phyloP scores from a whole-genome alignment of 2,113 vertebrate species.

The Notarius quadriscutis region DNA sequence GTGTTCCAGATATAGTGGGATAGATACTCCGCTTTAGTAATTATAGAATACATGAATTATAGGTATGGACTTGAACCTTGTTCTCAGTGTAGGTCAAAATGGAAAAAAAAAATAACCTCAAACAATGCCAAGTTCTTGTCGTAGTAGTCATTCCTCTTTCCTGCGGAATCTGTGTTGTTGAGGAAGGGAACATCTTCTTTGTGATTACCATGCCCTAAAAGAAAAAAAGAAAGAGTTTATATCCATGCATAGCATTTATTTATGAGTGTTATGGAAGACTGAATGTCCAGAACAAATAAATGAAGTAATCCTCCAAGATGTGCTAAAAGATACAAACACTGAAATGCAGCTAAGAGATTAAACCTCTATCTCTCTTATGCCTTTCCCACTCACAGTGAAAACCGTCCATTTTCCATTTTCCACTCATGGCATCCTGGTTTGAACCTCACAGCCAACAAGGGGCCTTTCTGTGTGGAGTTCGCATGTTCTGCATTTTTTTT shows the following conservation, averaged over 20 bases:
- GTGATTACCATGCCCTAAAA: slow-evolving; percentile 86
- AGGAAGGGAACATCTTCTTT: slow-evolving; percentile 95
- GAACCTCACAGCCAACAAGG: too few relatives aligned
- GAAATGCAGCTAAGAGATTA: not conserved
- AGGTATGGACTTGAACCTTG: not conserved
- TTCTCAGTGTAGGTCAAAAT: not conserved
- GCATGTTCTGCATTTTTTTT: too few relatives aligned
- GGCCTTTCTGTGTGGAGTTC: too few relatives aligned
- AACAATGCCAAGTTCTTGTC: slow-evolving; percentile 95
- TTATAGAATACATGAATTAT: not conserved
- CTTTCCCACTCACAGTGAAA: too few relatives aligned
- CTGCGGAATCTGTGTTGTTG: slow-evolving; percentile 73
- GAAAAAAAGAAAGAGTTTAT: not conserved
- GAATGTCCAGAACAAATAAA: slow-evolving; percentile 5
- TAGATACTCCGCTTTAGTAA: not conserved
- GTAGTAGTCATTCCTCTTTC: slow-evolving; percentile 89
- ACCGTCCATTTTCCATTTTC: too few relatives aligned
- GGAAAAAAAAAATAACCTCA: slow-evolving; percentile 76
- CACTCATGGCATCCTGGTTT: too few relatives aligned
- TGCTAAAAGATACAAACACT: not conserved
- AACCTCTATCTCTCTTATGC: not conserved
- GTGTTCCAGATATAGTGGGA: too few relatives aligned
- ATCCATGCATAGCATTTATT: not conserved
- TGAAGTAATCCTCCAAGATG: not conserved
- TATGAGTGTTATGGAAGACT: not conserved